Evolutionary conservation across 1,140 invertebrate species (phyloP), one percentile per base, ranked within the genome.

Genomic region (Eriosoma lanigerum): DNA sequence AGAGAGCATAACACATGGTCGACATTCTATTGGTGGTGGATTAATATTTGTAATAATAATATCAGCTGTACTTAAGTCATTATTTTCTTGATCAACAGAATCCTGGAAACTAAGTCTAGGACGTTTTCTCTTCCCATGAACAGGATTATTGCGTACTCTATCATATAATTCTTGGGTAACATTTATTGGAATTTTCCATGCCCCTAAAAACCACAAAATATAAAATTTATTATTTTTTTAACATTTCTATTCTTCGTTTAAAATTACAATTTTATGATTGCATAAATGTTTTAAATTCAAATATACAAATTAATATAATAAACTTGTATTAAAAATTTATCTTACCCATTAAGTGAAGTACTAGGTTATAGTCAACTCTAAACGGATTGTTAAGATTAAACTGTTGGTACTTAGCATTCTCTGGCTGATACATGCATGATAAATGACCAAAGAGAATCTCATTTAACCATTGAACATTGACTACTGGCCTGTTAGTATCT

Each of bases 381-480:
- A 98, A 96, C 6, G 93, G 93, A 85, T 92, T 89, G 1, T 89
- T 90, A 24, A 93, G 84, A 82, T 90, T 92, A 84, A 94, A 96
- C 82, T 95, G 93, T 83, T 96, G 94, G 85, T 97, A 98, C 84
- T 95, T 95, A 1, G 90, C 90, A 84, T 90, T 92, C 83, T 94
- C 93, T 73, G 90, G 91, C 87, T 92, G 93, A 84, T 93, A 91
- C 1, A 96, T 6, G 92, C 93, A 83, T 89, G 92, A 85, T 92
- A 90, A 82, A 85, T 96, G 93, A 1, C 96, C 97, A 81, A 98
- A 91, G 82, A 98, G 88, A 54, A 98, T 89, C 86, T 98, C 96
- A 78, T 93, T 95, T 60, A 99, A 86, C 96, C 97, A 98, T 82
- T 94, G 91, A 10, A 93, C 92, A 86, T 96, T 98, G 0, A 98